phyloP scores from a whole-genome alignment of 30 jellyfish, hydroid and myxozoan genomes.

The Aurelia sp. region DNA sequence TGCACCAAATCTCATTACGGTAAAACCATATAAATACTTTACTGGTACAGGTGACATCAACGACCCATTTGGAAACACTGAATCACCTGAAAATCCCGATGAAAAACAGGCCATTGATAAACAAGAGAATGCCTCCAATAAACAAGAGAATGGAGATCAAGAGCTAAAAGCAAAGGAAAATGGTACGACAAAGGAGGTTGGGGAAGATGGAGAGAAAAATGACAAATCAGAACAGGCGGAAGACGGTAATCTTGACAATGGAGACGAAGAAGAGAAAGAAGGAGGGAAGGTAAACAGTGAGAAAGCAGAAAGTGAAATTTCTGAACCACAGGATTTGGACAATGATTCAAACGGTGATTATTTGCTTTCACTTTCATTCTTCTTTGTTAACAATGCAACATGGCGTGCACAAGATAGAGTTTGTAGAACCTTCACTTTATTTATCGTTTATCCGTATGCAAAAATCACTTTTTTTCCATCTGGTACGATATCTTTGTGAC shows the following conservation, averaged over 20 bases:
- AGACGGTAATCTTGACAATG: background rate
- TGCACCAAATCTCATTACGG: constrained; percentile 95
- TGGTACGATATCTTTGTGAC: too few relatives aligned
- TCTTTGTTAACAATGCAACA: background rate
- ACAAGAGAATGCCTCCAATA: background rate
- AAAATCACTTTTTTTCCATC: too few relatives aligned
- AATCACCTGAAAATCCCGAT: constrained; percentile 20
- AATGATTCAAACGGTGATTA: background rate
- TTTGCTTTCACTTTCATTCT: background rate
- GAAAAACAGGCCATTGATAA: background rate
- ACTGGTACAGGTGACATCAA: constrained; percentile 90
- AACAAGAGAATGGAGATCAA: constrained; percentile 11
- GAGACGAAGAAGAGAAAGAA: background rate
- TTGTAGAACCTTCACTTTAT: too few relatives aligned
- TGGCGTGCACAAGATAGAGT: too few relatives aligned
- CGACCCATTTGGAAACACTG: constrained; percentile 78
- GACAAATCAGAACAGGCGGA: background rate
- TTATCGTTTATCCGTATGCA: too few relatives aligned
- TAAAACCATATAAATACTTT: constrained; percentile 90
- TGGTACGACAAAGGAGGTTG: constrained; percentile 2
- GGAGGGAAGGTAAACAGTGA: background rate
- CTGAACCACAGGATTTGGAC: background rate
- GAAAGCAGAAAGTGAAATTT: background rate
- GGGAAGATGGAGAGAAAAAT: constrained; percentile 12
- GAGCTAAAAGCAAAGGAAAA: constrained; percentile 6